phyloP scores from a whole-genome alignment of 2,797 vertebrate genomes.

The Aselliscus stoliczkanus region DNA sequence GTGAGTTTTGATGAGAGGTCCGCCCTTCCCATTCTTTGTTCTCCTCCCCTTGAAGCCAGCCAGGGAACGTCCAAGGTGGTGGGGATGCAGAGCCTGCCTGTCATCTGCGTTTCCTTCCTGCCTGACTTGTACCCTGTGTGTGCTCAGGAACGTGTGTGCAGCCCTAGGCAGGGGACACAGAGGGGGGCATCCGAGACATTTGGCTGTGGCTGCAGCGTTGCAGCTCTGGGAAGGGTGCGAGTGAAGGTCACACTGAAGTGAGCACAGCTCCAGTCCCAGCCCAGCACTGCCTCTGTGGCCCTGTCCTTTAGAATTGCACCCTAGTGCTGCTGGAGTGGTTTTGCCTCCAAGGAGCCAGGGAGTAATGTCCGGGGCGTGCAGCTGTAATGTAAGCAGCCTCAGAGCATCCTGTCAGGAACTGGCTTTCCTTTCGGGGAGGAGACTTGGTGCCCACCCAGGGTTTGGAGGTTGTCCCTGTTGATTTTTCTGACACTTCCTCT shows the following conservation, averaged over 20 bases:
- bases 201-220: constrained; percentile 15
- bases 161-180: neutral
- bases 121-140: neutral
- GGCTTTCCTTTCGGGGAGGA: neutral
- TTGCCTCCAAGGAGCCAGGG: neutral
- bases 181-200: neutral
- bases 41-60: constrained; percentile 15
- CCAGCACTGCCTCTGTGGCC: constrained; percentile 1
- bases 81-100: neutral
- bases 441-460: neutral
- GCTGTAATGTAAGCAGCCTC: neutral
- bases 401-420: neutral
- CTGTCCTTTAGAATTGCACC: neutral
- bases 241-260: constrained; percentile 65
- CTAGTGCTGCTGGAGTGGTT: neutral
- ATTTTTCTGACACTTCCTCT: constrained; percentile 46
- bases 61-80: neutral
- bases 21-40: constrained; percentile 28
- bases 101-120: neutral
- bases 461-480: constrained; percentile 20
- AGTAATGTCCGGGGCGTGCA: neutral
- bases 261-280: neutral
- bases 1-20: neutral
- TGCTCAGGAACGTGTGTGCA: neutral
- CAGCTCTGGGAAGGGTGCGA: constrained; percentile 34